These are phyloP conservation scores for Chrysogorgia sp. DNA, from an alignment of 92 coral and sea anemone genomes.

Conservation along the genomic window DNA sequence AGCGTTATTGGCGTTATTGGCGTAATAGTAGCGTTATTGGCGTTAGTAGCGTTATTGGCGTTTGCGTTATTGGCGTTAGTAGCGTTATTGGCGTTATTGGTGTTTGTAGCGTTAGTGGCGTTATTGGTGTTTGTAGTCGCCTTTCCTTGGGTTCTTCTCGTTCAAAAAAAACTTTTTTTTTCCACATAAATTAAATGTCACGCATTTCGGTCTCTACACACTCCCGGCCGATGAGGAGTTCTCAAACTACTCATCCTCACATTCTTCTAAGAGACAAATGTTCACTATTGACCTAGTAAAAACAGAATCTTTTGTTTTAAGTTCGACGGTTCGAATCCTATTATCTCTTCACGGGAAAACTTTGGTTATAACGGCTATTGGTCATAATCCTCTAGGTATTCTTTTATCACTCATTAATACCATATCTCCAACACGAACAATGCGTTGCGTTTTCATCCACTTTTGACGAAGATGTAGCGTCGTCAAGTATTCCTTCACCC, in stretches of 20 bases:
- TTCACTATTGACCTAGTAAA: constrained; percentile 48
- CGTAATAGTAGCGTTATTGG: too few relatives aligned
- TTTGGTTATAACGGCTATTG: constrained; percentile 37
- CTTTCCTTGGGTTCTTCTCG: too few relatives aligned
- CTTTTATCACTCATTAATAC: constrained; percentile 42
- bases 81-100: too few relatives aligned
- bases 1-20: too few relatives aligned
- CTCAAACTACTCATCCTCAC: background rate
- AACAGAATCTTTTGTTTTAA: constrained; percentile 47
- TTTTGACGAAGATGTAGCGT: constrained; percentile 37
- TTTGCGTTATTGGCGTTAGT: too few relatives aligned
- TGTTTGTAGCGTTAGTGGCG: too few relatives aligned
- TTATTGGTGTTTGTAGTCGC: too few relatives aligned
- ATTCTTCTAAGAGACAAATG: constrained; percentile 51
- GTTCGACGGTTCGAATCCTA: constrained; percentile 47
- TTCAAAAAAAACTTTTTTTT: too few relatives aligned
- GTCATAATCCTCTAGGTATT: constrained; percentile 49
- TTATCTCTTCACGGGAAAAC: constrained; percentile 53
- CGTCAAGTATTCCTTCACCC: constrained; percentile 60
- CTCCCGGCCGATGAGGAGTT: constrained; percentile 34
- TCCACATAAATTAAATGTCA: too few relatives aligned
- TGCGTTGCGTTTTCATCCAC: constrained; percentile 35
- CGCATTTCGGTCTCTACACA: constrained; percentile 13
- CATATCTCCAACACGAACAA: constrained; percentile 42
- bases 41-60: too few relatives aligned